Conservation (phyloP, 1,140 invertebrate species). For the Drosophila arawakana region DNA sequence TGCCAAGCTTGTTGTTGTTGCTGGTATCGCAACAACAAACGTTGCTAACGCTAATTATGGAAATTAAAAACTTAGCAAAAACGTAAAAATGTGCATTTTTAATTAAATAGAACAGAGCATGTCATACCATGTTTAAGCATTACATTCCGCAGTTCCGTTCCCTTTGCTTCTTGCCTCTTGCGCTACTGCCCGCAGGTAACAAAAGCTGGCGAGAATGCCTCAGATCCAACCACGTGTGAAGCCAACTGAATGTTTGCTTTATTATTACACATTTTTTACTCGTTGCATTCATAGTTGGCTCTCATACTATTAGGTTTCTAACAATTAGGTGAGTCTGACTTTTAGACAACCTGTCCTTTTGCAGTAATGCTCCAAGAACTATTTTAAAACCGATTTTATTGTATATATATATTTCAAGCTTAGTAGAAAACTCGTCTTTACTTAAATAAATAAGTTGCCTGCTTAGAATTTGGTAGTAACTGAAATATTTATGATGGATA, state of each 20-base stretch:
- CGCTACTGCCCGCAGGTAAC: constrained; percentile 47
- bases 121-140: constrained; percentile 37
- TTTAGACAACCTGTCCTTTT: too few relatives aligned
- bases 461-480: too few relatives aligned
- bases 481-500: too few relatives aligned
- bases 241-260: constrained; percentile 51
- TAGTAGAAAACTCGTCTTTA: too few relatives aligned
- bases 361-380: too few relatives aligned
- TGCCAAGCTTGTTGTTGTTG: constrained; percentile 51
- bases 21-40: constrained; percentile 41
- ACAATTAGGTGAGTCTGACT: too few relatives aligned
- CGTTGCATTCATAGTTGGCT: not conserved
- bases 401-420: too few relatives aligned
- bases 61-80: constrained; percentile 80
- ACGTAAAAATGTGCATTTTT: constrained; percentile 80
- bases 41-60: constrained; percentile 76
- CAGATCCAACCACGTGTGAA: constrained; percentile 66
- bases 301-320: too few relatives aligned
- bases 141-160: not conserved
- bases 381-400: too few relatives aligned
- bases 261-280: constrained; percentile 25
- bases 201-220: constrained; percentile 58
- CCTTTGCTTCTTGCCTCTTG: not conserved
- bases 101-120: constrained; percentile 73
- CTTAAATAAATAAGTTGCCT: too few relatives aligned